Evolutionary conservation across 1,140 invertebrate genomes (phyloP).

Genomic region (Hydropsyche tenuis): DNA sequence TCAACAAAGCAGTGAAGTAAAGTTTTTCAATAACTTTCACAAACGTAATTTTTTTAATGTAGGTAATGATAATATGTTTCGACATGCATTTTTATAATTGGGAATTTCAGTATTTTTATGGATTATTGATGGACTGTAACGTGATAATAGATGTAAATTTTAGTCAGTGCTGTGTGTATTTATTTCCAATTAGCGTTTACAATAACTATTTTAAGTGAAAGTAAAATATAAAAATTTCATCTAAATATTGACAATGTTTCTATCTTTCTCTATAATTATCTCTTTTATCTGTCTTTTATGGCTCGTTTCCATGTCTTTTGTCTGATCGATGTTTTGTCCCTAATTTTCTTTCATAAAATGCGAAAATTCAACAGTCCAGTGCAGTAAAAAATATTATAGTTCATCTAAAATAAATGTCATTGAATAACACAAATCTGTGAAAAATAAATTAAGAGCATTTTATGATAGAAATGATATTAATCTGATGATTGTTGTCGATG

Average conservation of each 20-base stretch:
- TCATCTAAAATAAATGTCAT: background rate
- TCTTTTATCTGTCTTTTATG: slow-evolving; percentile 48
- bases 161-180: background rate
- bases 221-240: no score
- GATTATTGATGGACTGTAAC: background rate
- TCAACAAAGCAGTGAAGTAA: no score
- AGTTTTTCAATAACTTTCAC: no score
- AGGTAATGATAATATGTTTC: no score
- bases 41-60: no score
- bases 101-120: no score
- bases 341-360: slow-evolving; percentile 34
- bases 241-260: slow-evolving; percentile 20
- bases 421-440: background rate
- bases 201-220: background rate
- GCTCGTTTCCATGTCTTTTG: slow-evolving; percentile 48
- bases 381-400: background rate
- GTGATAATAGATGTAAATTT: background rate
- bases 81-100: no score
- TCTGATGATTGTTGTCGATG: slow-evolving; percentile 34
- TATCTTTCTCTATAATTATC: slow-evolving; percentile 41
- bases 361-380: background rate
- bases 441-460: slow-evolving; percentile 24
- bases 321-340: slow-evolving; percentile 49
- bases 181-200: background rate
- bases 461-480: slow-evolving; percentile 5